Evolutionary conservation across 2,888 invertebrate genomes (phyloP), one percentile per base, ranked within the genome.

Genomic region (Idaea straminata): DNA sequence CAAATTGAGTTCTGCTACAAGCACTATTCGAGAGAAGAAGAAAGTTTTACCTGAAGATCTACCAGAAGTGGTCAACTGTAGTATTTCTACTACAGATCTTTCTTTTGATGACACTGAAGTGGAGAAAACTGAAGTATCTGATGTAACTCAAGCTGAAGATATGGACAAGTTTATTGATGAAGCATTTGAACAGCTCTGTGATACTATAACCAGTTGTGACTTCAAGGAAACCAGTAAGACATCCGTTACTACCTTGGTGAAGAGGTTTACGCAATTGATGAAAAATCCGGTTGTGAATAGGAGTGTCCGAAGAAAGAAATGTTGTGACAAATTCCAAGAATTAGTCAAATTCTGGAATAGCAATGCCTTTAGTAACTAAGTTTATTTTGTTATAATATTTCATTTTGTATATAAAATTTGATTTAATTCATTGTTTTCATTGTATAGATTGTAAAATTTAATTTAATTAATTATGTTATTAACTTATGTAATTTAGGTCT

Each of bases 111-210:
- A 91, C 61, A 90, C 89, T 36, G 82, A 83, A 59, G 25, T 16
- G 25, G 25, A 59, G 77, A 36, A 36, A 36, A 36, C 1, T 36
- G 47, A 47, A 25, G 25, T 25, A 10, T 47, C 47, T 47, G 77
- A 59, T 15, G 34, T 6, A 34, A 77, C 70, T 59, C 81, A 84
- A 36, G 75, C 76, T 15, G 86, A 84, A 68, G 84, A 86, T 35
- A 78, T 91, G 0, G 88, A 87, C 16, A 79, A 76, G 25, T 89
- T 79, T n/a, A 90, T 92, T 1, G 91, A 91, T 67, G 89, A 91
- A 68, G 88, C 89, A 0, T 88, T 92, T 65, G 83, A 87, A 10
- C 80, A 87, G 25, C 72, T 91, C 10, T 83, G 83, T 67, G 77
- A 80, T 0, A 85, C 86, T 0, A 73, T 88, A 15, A 80, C 80